Evolutionary conservation across 1,140 invertebrate genomes (phyloP).

Genomic region (Drosophila ohnishii): DNA sequence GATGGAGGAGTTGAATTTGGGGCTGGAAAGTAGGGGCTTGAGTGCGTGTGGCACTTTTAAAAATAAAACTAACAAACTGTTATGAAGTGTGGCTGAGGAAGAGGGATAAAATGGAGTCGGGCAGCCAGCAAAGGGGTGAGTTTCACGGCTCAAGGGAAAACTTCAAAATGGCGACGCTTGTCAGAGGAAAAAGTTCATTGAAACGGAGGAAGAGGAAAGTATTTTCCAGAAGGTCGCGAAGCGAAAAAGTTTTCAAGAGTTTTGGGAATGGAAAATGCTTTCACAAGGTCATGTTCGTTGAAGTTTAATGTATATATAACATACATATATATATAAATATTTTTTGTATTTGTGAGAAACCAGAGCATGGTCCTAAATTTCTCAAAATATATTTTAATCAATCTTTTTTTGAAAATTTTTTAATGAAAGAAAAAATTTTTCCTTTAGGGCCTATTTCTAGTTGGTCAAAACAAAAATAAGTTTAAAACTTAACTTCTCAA

Average conservation of each 20-base stretch:
- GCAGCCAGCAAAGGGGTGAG: slow-evolving; percentile 38
- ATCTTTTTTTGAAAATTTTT: no score
- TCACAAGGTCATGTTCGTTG: slow-evolving; percentile 6
- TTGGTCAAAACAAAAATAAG: no score
- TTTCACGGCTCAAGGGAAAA: slow-evolving; percentile 3
- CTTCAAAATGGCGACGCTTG: slow-evolving; percentile 52
- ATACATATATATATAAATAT: no score
- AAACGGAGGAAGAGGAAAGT: slow-evolving; percentile 1
- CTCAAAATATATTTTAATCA: no score
- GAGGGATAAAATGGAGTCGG: slow-evolving; percentile 15
- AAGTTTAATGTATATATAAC: background rate
- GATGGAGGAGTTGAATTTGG: slow-evolving; percentile 2
- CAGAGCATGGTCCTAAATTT: no score
- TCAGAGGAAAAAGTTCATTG: slow-evolving; percentile 9
- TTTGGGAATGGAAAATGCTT: background rate
- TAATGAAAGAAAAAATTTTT: no score
- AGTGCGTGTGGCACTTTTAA: slow-evolving; percentile 52
- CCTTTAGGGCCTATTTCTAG: no score
- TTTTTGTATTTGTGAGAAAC: no score
- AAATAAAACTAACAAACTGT: slow-evolving; percentile 57
- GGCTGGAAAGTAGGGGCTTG: background rate
- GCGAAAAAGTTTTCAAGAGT: slow-evolving; percentile 1
- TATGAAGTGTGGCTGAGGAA: slow-evolving; percentile 49
- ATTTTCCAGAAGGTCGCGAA: background rate
- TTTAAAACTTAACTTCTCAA: background rate